Evolutionary conservation across 2,797 vertebrate genomes (phyloP), one percentile per base, ranked within the genome.

Genomic region (Holocentrus rufus): DNA sequence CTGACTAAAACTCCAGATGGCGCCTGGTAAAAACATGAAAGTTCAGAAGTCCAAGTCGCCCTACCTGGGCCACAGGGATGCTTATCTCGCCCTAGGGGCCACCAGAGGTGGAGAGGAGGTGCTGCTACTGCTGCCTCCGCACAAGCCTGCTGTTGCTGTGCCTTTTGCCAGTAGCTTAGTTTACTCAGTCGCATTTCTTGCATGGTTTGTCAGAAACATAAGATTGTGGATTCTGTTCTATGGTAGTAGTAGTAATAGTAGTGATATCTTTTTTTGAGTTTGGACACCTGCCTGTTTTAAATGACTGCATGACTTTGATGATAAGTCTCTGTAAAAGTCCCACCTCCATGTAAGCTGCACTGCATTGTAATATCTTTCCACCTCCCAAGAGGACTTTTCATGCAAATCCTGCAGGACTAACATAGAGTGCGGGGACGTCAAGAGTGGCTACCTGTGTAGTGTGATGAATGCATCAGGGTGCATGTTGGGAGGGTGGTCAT

Each of bases 1-100:
- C 47, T 68, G 25, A 78, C 54, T 72, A 23, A 73, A 81, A 67
- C 59, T 76, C 14, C 78, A 91, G 87, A 71, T 57, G 17, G 72
- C 68, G 4, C 49, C 62, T 0, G 17, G 36, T 67, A 68, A 72
- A 71, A 62, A 71, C 50, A 27, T 17, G 7, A 87, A 76, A 61
- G 47, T 49, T 0, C 63, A 69, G 69, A 72, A 61, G 76, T 64
- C 78, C 59, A 56, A 10, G 59, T 80, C 53, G 3, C 42, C 58
- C 1, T 63, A 71, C 62, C 59, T 10, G 2, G 53, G 55, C 31
- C 77, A 65, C 34, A 60, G 66, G 22, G 74, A 80, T n/a, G 61
- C 52, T 50, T 79, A 68, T 74, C 63, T 81, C 68, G 68, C 53
- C 36, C 66, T 60, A 58, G 39, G 25, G n/a, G 11, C 64, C 14